Evolutionary conservation across 2,797 vertebrate species (phyloP), one percentile per base, ranked within the genome.

Genomic region (Semaprochilodus insignis): DNA sequence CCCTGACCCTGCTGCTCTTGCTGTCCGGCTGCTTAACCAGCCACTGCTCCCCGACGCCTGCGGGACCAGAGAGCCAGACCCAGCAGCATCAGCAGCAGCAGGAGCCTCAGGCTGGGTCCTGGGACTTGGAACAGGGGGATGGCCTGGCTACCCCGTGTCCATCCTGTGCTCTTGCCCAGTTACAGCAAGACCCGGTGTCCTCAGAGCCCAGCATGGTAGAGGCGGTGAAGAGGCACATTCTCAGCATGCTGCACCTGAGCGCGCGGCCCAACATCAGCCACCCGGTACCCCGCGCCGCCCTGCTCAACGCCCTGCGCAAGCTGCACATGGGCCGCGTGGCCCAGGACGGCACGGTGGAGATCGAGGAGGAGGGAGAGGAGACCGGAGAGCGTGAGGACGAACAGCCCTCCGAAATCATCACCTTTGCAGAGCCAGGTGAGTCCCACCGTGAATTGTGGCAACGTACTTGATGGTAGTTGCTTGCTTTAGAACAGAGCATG

Each of bases 211-310:
- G 98, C 91, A 97, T 99, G 96, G 96, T 98, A 90, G 97, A 99
- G 91, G 97, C 97, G 17, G 97, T 99, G 76, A 99, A 99, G 91
- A 95, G 93, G 82, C 98, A 99, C 95, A 99, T 99, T 78, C 91
- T 99, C 81, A 97, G 95, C 92, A 97, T 98, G 97, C 92, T 99
- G 94, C 97, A 99, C 91, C 94, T 99, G 91, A 97, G 93, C 85
- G 88, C 95, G 87, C 96, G 97, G 89, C 98, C 98, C 83, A 98
- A 99, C 90, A 94, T 99, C 88, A 98, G 96, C 2, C 96, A 97
- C 88, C 94, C 96, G 0, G 95, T 99, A 84, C 97, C 97, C 83
- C 97, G 97, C 52, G 96, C 96, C 14, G 97, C 97, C 4, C 94
- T 99, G 84, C 95, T 99, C 84, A 99, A 98, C 60, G 97, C 96